These are phyloP conservation scores for Mamestra brassicae DNA, from an alignment of 2,888 invertebrate species.

Conservation along the genomic window DNA sequence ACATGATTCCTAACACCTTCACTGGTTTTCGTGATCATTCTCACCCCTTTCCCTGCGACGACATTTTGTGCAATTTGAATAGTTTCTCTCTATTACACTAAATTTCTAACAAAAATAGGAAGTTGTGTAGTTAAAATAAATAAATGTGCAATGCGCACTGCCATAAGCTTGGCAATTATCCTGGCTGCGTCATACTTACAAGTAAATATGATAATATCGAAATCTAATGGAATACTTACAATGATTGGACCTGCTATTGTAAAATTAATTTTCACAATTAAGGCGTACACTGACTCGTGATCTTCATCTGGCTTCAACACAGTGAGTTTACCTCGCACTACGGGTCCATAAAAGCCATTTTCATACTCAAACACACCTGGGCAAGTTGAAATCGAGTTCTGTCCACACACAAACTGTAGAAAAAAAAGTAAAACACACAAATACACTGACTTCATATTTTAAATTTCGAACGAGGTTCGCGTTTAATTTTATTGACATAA, in stretches of 20 bases:
- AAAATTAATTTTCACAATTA: conserved; percentile 76
- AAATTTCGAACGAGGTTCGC: not conserved
- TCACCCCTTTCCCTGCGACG: too few species aligned
- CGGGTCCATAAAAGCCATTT: conserved; percentile 65
- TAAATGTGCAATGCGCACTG: too few species aligned
- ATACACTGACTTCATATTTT: conserved; percentile 64
- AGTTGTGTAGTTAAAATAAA: too few species aligned
- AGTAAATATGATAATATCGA: too few species aligned
- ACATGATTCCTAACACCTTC: too few species aligned
- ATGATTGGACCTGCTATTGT: conserved; percentile 69
- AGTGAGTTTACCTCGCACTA: conserved; percentile 75
- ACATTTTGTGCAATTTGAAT: too few species aligned
- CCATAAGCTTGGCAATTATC: too few species aligned
- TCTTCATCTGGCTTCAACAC: conserved; percentile 64
- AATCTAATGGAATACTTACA: not conserved
- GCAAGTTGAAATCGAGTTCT: conserved; percentile 76
- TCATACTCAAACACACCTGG: conserved; percentile 79
- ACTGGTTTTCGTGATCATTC: too few species aligned
- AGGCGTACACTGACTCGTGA: conserved; percentile 67
- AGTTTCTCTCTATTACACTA: too few species aligned
- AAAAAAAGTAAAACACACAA: conserved; percentile 65
- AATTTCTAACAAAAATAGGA: too few species aligned
- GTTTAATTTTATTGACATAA: too few species aligned
- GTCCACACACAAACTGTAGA: conserved; percentile 70
- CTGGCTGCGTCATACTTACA: too few species aligned